Base-by-base conservation (phyloP, 2,113 vertebrate genomes). In the Verasper variegatus region DNA sequence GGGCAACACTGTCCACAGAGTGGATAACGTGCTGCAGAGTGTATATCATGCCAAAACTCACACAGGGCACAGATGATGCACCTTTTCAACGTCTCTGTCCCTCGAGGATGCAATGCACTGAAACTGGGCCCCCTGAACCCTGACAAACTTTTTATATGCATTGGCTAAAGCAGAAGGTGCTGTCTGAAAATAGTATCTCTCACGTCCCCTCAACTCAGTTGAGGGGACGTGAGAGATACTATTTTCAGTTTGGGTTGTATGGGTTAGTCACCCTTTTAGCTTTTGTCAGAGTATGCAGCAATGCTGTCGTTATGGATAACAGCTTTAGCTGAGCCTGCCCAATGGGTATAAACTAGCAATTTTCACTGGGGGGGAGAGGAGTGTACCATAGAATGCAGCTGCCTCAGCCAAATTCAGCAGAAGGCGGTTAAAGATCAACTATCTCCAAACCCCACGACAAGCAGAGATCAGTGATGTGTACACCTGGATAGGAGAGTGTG, bases 401-500 rank as follows among this genome's bases (percentile, higher is more conserved):
- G 31, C 6, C 57, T 40, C 11, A 65, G 79, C 67, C 35, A 58
- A 70, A 78, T 56, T 73, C 71, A 82, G 67, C 23, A 55, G 76
- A 73, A 64, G 27, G 10, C n/a, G 49, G 49, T 20, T 20, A 51
- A 51, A 51, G 17, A 20, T 51, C 20, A 20, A 51, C 49, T 20
- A 18, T 51, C 49, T n/a, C 49, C 49, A 51, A 20, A n/a, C 2
- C 42, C 42, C 42, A 45, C 12, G 42, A 45, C 42, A 45, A 45
- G 42, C 8, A 5, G 49, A 20, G 49, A 51, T 51, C 49, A 51
- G 49, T 54, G 75, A 82, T 80, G 76, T 79, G 77, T 75, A 78
- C 72, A 66, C 74, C 76, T 78, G 55, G 68, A 83, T 14, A 71
- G 78, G 12, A 54, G 37, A 78, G 60, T 54, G 45, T 69, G 55